Percentiles rank a stretch among this genome's conserved stretches.
These are phyloP conservation scores for Eristalis arbustorum DNA, from an alignment of 2,888 invertebrate species.

Conservation along the genomic window DNA sequence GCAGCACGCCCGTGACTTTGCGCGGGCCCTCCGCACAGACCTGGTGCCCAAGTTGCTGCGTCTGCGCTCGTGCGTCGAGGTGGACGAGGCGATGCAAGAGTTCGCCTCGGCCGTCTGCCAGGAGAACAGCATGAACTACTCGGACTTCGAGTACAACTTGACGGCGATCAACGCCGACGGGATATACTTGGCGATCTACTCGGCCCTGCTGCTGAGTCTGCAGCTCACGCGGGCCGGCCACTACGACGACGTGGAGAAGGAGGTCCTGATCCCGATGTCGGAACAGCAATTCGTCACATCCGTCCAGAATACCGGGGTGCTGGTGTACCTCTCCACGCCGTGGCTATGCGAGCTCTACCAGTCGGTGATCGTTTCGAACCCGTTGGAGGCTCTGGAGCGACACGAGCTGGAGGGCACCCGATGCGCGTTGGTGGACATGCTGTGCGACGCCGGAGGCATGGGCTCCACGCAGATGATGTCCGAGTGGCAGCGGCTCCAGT, in stretches of 20 bases:
- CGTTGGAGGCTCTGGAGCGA: constrained; percentile 76
- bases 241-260: constrained; percentile 83
- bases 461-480: constrained; percentile 91
- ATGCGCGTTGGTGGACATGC: constrained; percentile 80
- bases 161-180: constrained; percentile 95
- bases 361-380: constrained; percentile 86
- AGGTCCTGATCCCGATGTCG: constrained; percentile 83
- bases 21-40: constrained; percentile 87
- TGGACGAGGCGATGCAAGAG: constrained; percentile 94
- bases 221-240: constrained; percentile 89
- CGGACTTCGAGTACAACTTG: constrained; percentile 83
- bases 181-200: constrained; percentile 94
- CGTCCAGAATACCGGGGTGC: constrained; percentile 94
- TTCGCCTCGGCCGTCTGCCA: constrained; percentile 96
- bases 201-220: constrained; percentile 90
- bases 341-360: constrained; percentile 97
- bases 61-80: constrained; percentile 90
- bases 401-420: constrained; percentile 77
- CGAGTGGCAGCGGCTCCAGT: constrained; percentile 92
- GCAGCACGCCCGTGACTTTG: constrained; percentile 92
- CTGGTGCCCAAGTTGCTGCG: constrained; percentile 88
- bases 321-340: constrained; percentile 94
- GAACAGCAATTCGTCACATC: constrained; percentile 96
- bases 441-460: constrained; percentile 90
- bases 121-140: constrained; percentile 82